Percentiles rank a stretch among this genome's conserved stretches.
Conservation (phyloP, 2,797 vertebrate species). For the Acipenser oxyrinchus region DNA sequence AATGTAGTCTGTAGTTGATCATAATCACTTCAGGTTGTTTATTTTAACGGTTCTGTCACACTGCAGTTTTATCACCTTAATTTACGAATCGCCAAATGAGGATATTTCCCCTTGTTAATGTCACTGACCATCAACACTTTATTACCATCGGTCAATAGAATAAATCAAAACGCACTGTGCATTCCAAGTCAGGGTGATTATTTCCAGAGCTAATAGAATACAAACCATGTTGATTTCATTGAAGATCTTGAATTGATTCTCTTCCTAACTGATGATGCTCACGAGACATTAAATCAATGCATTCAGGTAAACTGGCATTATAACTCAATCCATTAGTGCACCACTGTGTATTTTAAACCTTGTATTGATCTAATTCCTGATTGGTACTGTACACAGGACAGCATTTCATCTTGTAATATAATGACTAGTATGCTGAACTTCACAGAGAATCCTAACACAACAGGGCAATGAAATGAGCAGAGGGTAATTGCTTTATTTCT, state of each 20-base stretch:
- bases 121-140: not conserved
- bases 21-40: too few species aligned
- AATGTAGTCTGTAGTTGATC: too few species aligned
- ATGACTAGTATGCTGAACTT: constrained; percentile 26
- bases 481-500: too few species aligned
- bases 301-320: constrained; percentile 61
- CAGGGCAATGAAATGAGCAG: too few species aligned
- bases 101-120: constrained; percentile 8
- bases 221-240: too few species aligned
- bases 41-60: too few species aligned
- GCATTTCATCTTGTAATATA: constrained; percentile 55
- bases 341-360: constrained; percentile 59
- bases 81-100: too few species aligned
- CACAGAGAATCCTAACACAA: too few species aligned
- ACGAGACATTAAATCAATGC: constrained; percentile 53
- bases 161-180: not conserved
- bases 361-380: constrained; percentile 61
- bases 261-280: constrained; percentile 31
- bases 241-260: constrained; percentile 6
- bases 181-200: too few species aligned
- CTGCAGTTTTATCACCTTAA: too few species aligned
- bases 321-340: constrained; percentile 71
- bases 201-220: too few species aligned
- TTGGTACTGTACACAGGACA: constrained; percentile 54
- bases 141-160: not conserved